phyloP scores from a whole-genome alignment of 2,797 vertebrate genomes.

The Bovichtus diacanthus region DNA sequence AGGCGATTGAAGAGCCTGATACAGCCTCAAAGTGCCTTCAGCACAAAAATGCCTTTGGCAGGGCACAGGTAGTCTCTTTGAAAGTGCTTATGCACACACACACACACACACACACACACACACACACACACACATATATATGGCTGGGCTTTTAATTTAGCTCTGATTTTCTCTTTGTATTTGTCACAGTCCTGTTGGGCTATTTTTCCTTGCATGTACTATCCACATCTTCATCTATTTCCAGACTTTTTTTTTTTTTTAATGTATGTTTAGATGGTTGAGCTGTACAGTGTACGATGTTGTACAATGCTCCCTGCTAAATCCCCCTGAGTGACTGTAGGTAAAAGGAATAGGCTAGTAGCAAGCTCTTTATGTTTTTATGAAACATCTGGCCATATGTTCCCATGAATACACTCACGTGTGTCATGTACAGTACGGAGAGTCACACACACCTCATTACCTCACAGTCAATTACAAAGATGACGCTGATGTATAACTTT shows the following conservation, averaged over 20 bases:
- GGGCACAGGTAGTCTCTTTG: constrained; percentile 82
- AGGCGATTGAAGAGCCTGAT: constrained; percentile 85
- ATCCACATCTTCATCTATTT: constrained; percentile 60
- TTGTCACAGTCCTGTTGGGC: constrained; percentile 58
- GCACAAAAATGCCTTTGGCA: constrained; percentile 82
- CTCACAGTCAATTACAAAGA: constrained; percentile 15
- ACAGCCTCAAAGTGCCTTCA: constrained; percentile 83
- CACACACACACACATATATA: constrained; percentile 41
- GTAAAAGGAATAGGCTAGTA: constrained; percentile 75
- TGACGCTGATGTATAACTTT: constrained; percentile 23
- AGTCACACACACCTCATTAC: constrained; percentile 22
- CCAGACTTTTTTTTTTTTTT: constrained; percentile 48
- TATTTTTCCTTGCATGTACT: constrained; percentile 47
- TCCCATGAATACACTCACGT: constrained; percentile 44
- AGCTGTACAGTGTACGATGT: constrained; percentile 64
- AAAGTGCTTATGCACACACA: constrained; percentile 68
- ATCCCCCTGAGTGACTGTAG: constrained; percentile 61
- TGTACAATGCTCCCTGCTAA: constrained; percentile 59
- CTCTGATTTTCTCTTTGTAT: constrained; percentile 67
- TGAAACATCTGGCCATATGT: constrained; percentile 73
- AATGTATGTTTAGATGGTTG: constrained; percentile 45
- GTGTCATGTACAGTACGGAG: constrained; percentile 23
- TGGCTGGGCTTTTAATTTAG: constrained; percentile 72
- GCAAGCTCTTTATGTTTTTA: constrained; percentile 73
- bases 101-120: constrained; percentile 32